Base-by-base conservation (phyloP, 2,888 invertebrate genomes). In the Leucozona laternaria region DNA sequence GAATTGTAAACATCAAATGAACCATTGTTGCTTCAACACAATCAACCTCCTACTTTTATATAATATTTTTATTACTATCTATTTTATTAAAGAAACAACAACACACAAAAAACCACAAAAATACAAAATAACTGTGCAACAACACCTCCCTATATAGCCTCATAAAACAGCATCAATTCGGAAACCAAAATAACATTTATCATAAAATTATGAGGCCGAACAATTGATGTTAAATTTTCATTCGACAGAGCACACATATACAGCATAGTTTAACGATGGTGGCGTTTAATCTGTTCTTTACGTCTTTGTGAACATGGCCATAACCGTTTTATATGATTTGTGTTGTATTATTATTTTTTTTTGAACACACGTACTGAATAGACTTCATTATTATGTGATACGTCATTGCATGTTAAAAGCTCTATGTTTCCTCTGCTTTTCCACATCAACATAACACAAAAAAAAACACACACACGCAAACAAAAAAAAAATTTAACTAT, bases 381-480 rank as follows among this genome's bases (percentile, higher is more conserved):
- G 80, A 79, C 75, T 84, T 80, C 84, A 80, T 84, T 84, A 80
- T 71, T 84, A 80, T 84, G 80, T 79, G 66, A 80, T 80, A 84
- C 71, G 76, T 80, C 75, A 83, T 78, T 53, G 71, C 25, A 48
- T 78, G 43, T 28, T 60, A 7, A 60, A 43, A 25, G 43, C 37
- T 66, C 20, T 1, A 40, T 43, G 8, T 13, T 50, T 50, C 15
- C 34, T 28, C 8, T 13, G 22, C 2, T 13, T 15, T 4, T 37
- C 2, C 10, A 34, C 4, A 72, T n/a, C n/a, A n/a, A n/a, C n/a
- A 1, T 31, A 7, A 0, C 1, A 68, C 34, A 58, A 6, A 20
- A 7, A 60, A 25, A 60, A 22, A 31, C 48, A n/a, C n/a, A 72
- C 2, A 31, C 6, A 43, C 7, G n/a, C 15, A 15, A 10, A 20